These are phyloP conservation scores for Dascyllus trimaculatus DNA, from an alignment of 2,113 vertebrate species.

Conservation along the genomic window DNA sequence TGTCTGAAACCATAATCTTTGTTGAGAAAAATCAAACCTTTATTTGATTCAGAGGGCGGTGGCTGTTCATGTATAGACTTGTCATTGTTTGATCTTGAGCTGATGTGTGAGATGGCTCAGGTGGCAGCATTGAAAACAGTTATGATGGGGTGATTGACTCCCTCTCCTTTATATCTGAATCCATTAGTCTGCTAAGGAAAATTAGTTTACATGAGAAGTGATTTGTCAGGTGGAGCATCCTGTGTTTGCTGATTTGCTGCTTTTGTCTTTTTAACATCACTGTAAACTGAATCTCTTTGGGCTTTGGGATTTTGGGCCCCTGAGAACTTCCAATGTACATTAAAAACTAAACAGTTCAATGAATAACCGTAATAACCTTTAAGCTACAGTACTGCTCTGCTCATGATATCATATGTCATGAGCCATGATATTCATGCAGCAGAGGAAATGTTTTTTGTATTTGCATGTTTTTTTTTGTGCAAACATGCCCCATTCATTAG, in stretches of 20 bases:
- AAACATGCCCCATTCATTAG: too few species aligned
- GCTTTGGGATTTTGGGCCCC: neutral
- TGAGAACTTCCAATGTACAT: too few species aligned
- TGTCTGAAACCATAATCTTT: neutral
- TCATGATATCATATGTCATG: too few species aligned
- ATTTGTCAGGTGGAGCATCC: neutral
- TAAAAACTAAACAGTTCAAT: too few species aligned
- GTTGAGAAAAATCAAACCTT: neutral
- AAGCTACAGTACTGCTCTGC: too few species aligned
- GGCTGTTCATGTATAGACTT: constrained; percentile 1
- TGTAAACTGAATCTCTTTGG: neutral
- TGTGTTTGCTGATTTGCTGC: too few species aligned
- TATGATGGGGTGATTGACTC: constrained; percentile 5
- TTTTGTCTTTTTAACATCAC: too few species aligned
- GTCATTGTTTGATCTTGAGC: neutral
- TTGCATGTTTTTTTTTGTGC: too few species aligned
- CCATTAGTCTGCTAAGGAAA: neutral
- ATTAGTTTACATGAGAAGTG: neutral
- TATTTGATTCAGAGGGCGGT: neutral
- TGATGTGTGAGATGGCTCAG: neutral
- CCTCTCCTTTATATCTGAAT: constrained; percentile 18
- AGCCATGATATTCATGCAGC: too few species aligned
- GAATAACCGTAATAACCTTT: too few species aligned
- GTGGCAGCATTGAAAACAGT: neutral
- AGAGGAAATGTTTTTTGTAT: too few species aligned